Base-by-base conservation (phyloP, 2,888 invertebrate species). In the Pristionchus arcanus region DNA sequence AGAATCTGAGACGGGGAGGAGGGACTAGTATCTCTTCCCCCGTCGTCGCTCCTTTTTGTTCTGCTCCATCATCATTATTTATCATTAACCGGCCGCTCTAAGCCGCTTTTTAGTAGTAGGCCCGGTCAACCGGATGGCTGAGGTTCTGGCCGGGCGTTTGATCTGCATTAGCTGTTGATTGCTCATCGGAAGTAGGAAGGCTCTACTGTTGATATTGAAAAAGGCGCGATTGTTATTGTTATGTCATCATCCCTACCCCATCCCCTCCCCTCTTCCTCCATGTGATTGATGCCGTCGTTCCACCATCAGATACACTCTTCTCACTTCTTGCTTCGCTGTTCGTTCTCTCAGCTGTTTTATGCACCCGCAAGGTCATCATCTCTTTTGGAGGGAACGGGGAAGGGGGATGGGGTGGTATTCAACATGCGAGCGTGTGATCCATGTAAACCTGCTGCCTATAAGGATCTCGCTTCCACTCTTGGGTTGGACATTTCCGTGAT, bases 61-160 rank as follows among this genome's bases (percentile, higher is more conserved):
- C 37, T 37, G 3, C 21, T 13, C 63, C 37, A 28, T 68, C 74
- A 37, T 71, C 68, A 71, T 28, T 74, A 74, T 74, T 74, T 74
- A 34, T 74, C 74, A 74, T 74, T 74, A 74, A 74, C 74, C 74
- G 74, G 74, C 34, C 68, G 28, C 37, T 37, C 74, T 74, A 37
- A 74, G 74, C 74, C 74, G 74, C 68, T 71, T 74, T 34, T 37
- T 74, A 74, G 74, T 37, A 34, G 37, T 25, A 68, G 28, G 37
- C 1, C 13, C 21, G 68, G 68, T 71, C 68, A 74, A 74, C 74
- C 74, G 37, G 74, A 42, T 19, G 66, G 2, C 13, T 1, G 66
- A 68, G 68, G 31, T 68, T 68, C 68, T 31, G 68, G 31, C 15
- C 31, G 16, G 68, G 15, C 55, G 55, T 21, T 63, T 63, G 63